Base-by-base conservation (phyloP, 2,888 invertebrate genomes). In the Pseudococcus viburni region DNA sequence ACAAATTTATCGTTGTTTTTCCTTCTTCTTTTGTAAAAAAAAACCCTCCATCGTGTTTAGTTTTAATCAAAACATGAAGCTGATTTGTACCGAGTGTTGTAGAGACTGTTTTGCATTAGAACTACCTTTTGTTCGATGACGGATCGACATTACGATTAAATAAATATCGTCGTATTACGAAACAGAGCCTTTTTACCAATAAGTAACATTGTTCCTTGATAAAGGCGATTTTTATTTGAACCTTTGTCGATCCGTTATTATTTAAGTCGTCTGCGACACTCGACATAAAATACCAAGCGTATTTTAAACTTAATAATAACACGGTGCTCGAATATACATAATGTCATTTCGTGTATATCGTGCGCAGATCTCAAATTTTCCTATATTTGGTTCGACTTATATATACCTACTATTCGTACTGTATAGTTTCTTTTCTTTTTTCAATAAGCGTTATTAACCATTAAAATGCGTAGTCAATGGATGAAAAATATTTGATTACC, bases 341-440 rank as follows among this genome's bases (percentile, higher is more conserved):
- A 77, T 26, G 77, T n/a, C 39, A 77, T 77, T 39, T 42, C 26
- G 26, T 77, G 77, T 77, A 42, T 77, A 77, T 77, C 42, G 42
- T 77, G 77, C 77, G 42, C 42, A 77, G 77, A 77, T 77, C 77
- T 77, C 77, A 77, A 77, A 77, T 77, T 77, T 77, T 77, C 77
- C 77, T 77, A 77, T 68, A 26, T 77, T 77, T 77, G 77, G 17
- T 77, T 77, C 77, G 39, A 77, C 55, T 55, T 55, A 55, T 55
- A 55, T 55, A 55, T 39, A n/a, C 15, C 17, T 77, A n/a, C n/a
- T n/a, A n/a, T n/a, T 39, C 77, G 33, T 77, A 77, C n/a, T 77
- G n/a, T 77, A n/a, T 77, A 77, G 68, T 55, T 55, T 55, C n/a
- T 55, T 55, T 68, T 68, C 26, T 26, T 68, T 42, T 77, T 77